Evolutionary conservation across 2,888 invertebrate species (phyloP).

Genomic region (Lochmaea crataegi): DNA sequence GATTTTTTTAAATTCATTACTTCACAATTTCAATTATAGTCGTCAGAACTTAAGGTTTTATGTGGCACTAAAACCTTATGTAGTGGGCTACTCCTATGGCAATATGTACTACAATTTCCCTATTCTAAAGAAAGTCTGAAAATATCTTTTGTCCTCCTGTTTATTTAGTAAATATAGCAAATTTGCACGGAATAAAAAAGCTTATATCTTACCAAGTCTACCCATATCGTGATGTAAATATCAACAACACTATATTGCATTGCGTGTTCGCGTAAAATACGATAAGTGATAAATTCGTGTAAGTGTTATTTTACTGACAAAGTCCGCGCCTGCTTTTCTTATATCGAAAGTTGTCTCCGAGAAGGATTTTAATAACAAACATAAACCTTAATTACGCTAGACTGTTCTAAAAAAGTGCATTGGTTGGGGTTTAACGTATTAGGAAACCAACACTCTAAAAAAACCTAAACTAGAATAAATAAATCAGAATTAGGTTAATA

Average conservation of each 20-base stretch:
- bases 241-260: neutral
- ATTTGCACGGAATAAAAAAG: no score
- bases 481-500: no score
- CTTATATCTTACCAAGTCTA: neutral
- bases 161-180: no score
- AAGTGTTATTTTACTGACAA: neutral
- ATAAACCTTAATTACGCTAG: slow-evolving; percentile 23
- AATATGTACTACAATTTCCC: no score
- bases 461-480: no score
- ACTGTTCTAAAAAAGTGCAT: slow-evolving; percentile 19
- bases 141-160: no score
- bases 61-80: no score
- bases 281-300: neutral
- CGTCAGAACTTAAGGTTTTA: no score
- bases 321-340: slow-evolving; percentile 4
- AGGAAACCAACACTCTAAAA: slow-evolving; percentile 13
- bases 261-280: neutral
- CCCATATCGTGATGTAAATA: neutral
- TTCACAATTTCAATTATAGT: no score
- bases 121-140: no score
- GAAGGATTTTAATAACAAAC: slow-evolving; percentile 22
- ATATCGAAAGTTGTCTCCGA: slow-evolving; percentile 28
- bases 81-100: no score
- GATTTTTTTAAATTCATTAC: no score
- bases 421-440: slow-evolving; percentile 17